Base-by-base conservation (phyloP, 2,797 vertebrate species). In the Peromyscus attwateri region DNA sequence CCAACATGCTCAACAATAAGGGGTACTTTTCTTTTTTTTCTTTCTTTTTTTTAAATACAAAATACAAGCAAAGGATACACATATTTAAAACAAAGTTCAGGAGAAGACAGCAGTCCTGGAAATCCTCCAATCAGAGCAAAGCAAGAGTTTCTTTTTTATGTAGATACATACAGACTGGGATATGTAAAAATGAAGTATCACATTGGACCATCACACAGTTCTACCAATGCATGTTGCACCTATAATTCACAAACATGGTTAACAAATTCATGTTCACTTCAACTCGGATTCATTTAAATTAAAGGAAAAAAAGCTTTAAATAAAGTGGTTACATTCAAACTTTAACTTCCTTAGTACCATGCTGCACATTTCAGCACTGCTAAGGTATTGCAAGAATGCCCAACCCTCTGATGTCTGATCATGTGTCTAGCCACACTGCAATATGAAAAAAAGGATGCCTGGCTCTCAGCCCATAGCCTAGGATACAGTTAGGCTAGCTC, bases 21-120 rank as follows among this genome's bases (percentile, higher is more conserved):
- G 98, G 98, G 97, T 98, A 98, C 96, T 98, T 98, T 98, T 70
- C 6, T 8, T 76, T 76, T n/a, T 34, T 68, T 98, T 68, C 13
- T 6, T 70, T n/a, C 6, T 75, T 75, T n/a, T n/a, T 97, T 97
- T 98, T 99, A 98, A 99, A 99, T 99, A 99, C 98, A 99, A 99
- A 99, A 99, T 98, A 99, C 98, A 99, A 99, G 98, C 98, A 87
- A 98, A 99, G 98, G 98, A 98, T 98, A 99, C 98, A 98, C 98
- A 98, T 98, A 98, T 92, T 98, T 98, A 98, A 98, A 98, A 98
- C 98, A 98, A 98, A 98, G 98, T 98, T 99, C 98, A 98, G 98
- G 98, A 98, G 98, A 98, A 98, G 98, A 98, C 98, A 97, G 97
- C 97, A 98, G 98, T 98, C 98, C 98, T 98, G 95, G 98, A 98